These are phyloP conservation scores for Drosophila pruinosa DNA, from an alignment of 1,140 invertebrate genomes.

Conservation along the genomic window DNA sequence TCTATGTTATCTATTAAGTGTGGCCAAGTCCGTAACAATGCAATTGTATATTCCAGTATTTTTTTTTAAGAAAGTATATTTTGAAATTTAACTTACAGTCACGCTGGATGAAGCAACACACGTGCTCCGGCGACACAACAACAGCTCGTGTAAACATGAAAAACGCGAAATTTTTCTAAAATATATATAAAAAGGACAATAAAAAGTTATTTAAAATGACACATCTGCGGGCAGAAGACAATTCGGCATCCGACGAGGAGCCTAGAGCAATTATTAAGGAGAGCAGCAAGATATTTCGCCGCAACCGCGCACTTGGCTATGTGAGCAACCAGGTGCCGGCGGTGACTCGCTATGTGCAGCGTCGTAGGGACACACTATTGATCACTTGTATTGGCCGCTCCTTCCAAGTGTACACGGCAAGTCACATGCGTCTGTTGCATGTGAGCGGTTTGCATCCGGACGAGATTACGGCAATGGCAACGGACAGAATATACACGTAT, in stretches of 20 bases:
- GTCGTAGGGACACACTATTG: conserved; percentile 93
- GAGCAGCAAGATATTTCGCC: conserved; percentile 91
- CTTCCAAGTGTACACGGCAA: conserved; percentile 95
- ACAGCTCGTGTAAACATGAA: conserved; percentile 53
- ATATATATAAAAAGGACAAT: neutral
- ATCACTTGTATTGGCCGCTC: conserved; percentile 94
- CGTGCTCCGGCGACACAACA: too few species aligned
- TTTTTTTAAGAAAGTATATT: too few species aligned
- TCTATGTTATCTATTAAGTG: too few species aligned
- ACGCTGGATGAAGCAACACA: conserved; percentile 39
- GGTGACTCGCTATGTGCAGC: conserved; percentile 91
- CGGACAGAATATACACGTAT: conserved; percentile 92
- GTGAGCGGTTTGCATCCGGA: conserved; percentile 91
- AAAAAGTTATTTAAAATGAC: conserved; percentile 42
- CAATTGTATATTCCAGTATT: too few species aligned
- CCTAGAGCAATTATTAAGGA: conserved; percentile 43
- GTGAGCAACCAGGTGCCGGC: conserved; percentile 96
- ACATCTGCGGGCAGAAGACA: conserved; percentile 32
- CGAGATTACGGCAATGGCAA: conserved; percentile 92
- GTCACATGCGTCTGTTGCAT: conserved; percentile 91
- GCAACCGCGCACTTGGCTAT: conserved; percentile 93
- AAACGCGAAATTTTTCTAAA: conserved; percentile 12
- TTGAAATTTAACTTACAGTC: too few species aligned
- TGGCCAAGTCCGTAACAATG: too few species aligned
- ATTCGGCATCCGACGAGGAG: conserved; percentile 1